Evolutionary conservation across 2,113 vertebrate species (phyloP).

Genomic region (Gambusia affinis): DNA sequence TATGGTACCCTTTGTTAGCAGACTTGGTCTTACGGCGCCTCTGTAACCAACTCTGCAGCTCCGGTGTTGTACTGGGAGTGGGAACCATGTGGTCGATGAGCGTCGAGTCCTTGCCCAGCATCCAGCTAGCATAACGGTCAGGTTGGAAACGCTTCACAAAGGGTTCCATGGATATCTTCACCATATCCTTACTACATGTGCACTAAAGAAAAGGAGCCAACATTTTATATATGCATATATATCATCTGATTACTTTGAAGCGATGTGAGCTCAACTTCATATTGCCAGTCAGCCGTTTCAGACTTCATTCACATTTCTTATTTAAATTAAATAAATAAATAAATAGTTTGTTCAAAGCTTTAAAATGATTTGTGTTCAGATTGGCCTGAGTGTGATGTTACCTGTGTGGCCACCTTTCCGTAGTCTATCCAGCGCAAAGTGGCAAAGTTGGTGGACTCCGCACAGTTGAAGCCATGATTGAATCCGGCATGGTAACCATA

Average conservation of each 20-base stretch:
- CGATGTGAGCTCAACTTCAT: not conserved
- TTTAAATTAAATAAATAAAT: no score
- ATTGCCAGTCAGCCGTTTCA: no score
- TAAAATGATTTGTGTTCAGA: not conserved
- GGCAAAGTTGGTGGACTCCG: slow-evolving; percentile 98
- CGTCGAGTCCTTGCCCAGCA: slow-evolving; percentile 90
- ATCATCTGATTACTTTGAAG: not conserved
- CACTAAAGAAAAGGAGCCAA: slow-evolving; percentile 79
- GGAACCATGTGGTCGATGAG: slow-evolving; percentile 91
- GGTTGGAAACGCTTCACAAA: slow-evolving; percentile 97
- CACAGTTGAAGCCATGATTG: slow-evolving; percentile 99
- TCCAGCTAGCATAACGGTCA: slow-evolving; percentile 93
- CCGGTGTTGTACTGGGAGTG: slow-evolving; percentile 89
- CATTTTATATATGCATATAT: not conserved
- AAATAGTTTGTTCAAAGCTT: not conserved
- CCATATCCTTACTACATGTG: slow-evolving; percentile 95
- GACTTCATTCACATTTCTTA: no score
- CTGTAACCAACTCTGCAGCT: slow-evolving; percentile 89
- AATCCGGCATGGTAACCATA: slow-evolving; percentile 98
- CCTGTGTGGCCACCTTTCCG: slow-evolving; percentile 90
- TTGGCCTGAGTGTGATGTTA: slow-evolving; percentile 41
- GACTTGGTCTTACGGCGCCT: slow-evolving; percentile 80
- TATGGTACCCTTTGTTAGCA: slow-evolving; percentile 78
- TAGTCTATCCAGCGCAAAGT: slow-evolving; percentile 97
- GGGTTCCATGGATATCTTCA: slow-evolving; percentile 97